Evolutionary conservation across 2,113 vertebrate genomes (phyloP).

Genomic region (Pitta sordida): DNA sequence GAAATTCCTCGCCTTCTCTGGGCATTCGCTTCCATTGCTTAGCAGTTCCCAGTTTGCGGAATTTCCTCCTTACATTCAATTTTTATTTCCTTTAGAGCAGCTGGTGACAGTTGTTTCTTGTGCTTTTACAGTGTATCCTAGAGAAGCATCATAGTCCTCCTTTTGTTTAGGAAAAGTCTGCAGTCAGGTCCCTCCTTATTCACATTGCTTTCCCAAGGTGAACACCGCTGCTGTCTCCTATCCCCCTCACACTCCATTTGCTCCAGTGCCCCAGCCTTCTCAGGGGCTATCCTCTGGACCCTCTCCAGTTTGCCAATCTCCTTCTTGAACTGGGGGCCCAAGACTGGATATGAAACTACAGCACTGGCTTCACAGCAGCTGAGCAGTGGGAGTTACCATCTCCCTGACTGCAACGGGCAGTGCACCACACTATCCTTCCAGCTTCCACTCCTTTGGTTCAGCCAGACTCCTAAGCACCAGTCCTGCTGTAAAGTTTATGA

Average conservation of each 20-base stretch:
- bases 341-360: background rate
- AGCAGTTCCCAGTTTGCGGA: background rate
- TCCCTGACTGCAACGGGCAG: too few species aligned
- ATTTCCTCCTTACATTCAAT: background rate
- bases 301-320: background rate
- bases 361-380: background rate
- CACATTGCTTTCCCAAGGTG: fast-evolving
- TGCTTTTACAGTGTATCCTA: background rate
- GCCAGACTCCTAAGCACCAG: background rate
- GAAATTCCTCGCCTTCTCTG: background rate
- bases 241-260: fast-evolving
- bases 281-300: background rate
- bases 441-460: background rate
- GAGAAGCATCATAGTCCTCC: background rate
- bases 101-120: background rate
- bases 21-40: background rate
- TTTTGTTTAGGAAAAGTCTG: background rate
- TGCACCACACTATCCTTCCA: background rate
- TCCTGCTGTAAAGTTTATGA: background rate
- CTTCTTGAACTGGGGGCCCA: background rate
- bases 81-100: background rate
- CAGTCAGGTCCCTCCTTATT: background rate
- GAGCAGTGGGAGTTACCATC: too few species aligned
- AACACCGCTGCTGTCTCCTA: background rate
- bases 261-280: background rate